phyloP scores from a whole-genome alignment of 2,888 invertebrate species.

The Subacronicta megacephala region DNA sequence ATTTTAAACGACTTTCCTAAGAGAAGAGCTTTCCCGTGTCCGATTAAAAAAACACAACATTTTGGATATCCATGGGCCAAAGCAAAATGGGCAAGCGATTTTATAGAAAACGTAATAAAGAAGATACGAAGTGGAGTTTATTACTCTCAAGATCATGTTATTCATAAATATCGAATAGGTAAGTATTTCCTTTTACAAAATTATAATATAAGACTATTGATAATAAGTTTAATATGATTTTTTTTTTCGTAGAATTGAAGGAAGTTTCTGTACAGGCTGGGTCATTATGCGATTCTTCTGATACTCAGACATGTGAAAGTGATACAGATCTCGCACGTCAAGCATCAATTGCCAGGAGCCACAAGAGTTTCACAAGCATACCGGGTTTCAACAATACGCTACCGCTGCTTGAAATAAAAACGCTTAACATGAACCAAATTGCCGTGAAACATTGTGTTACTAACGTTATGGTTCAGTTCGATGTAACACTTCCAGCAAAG shows the following conservation, averaged over 20 bases:
- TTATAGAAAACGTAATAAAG: constrained; percentile 80
- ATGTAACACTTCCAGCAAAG: constrained; percentile 67
- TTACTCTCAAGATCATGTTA: constrained; percentile 66
- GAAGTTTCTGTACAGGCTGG: constrained; percentile 68
- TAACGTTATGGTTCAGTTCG: constrained; percentile 78
- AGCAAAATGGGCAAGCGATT: constrained; percentile 77
- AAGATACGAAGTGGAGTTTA: constrained; percentile 79
- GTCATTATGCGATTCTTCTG: constrained; percentile 6
- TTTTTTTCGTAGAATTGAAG: constrained; percentile 40
- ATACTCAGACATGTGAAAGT: constrained; percentile 26
- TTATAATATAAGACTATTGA: no score
- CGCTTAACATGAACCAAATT: constrained; percentile 70
- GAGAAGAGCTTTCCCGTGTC: constrained; percentile 9
- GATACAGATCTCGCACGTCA: constrained; percentile 29
- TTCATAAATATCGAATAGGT: constrained; percentile 37
- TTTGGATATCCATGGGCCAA: constrained; percentile 68
- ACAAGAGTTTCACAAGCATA: constrained; percentile 52
- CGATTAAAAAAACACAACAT: constrained; percentile 17
- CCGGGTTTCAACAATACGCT: constrained; percentile 71
- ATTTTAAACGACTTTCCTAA: not conserved
- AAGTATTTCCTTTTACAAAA: constrained; percentile 22
- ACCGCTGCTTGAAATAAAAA: constrained; percentile 71
- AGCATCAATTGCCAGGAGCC: constrained; percentile 35
- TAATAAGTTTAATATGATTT: not conserved
- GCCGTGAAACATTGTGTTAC: constrained; percentile 75